Evolutionary conservation across 2,797 vertebrate genomes (phyloP), one percentile per base, ranked within the genome.

Genomic region (Hydrolagus colliei): DNA sequence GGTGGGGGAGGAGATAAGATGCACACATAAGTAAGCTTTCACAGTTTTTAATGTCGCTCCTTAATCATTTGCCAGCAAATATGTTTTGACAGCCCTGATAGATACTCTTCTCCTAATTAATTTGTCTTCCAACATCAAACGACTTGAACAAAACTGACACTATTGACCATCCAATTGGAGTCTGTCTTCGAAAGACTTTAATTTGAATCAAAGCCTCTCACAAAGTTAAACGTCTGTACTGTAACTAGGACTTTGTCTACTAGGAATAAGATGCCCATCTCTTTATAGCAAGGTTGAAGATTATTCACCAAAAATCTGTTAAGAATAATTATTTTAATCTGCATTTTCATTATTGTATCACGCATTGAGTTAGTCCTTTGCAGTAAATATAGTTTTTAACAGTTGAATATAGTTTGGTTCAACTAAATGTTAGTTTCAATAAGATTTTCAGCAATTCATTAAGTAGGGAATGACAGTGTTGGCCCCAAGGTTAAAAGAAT

Each of bases 71-170:
- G 62, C 22, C 62, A 80, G 32, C 22, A 9, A 2, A 27, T 32
- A 63, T 8, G 32, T 67, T 72, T 16, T 35, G n/a, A 67, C 78
- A 80, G 13, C 35, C 11, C 22, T 80, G 78, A 59, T 65, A 65
- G 77, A 7, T 67, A 13, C 22, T 63, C 32, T 80, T n/a, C 67
- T 67, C 9, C 22, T 6, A 52, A 63, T 32, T 8, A 80, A 27
- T 63, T 52, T 52, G 41, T 3, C 12, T 63, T 35, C 52, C 75
- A 52, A 52, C 41, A 52, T 52, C 41, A 22, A 4, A 20, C n/a
- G 52, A 61, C 75, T 77, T 77, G n/a, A 61, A 22, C n/a, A 77
- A 59, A 77, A n/a, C 52, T 77, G 52, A 77, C 75, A 61, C 59
- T 10, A 61, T 77, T 61, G 16, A 67, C 1, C 20, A 18, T 27